Percentiles rank a stretch among this genome's conserved stretches.
These are phyloP conservation scores for Lanius collurio DNA, from an alignment of 2,113 vertebrate species.

Conservation along the genomic window DNA sequence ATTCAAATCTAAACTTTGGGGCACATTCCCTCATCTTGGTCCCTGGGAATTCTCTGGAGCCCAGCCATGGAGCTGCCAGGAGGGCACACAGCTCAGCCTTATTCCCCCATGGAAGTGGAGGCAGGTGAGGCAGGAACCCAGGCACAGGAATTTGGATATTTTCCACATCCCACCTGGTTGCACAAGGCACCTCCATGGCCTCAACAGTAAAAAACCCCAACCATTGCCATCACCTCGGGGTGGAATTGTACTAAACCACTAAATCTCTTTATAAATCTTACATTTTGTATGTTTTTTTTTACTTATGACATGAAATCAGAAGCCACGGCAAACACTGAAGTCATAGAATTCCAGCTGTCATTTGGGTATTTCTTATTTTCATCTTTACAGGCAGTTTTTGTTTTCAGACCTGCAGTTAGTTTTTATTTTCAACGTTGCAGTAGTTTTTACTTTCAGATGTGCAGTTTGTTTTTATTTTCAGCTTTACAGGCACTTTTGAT, in stretches of 20 bases:
- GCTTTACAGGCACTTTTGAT: background rate
- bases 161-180: background rate
- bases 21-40: background rate
- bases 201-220: background rate
- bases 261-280: background rate
- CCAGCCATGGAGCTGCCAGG: background rate
- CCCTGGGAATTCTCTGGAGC: background rate
- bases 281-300: rapidly evolving
- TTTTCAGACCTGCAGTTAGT: background rate
- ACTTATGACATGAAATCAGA: background rate
- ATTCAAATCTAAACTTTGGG: background rate
- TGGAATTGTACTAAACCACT: background rate
- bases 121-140: background rate
- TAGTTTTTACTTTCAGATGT: background rate
- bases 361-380: background rate
- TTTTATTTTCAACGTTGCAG: background rate
- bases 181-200: background rate
- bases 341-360: background rate
- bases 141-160: background rate
- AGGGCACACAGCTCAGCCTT: background rate
- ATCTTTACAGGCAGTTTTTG: too few relatives aligned
- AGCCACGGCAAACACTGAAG: background rate
- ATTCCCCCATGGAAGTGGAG: background rate
- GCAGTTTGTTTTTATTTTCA: background rate
- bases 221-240: background rate